Base-by-base conservation (phyloP, 2,113 vertebrate species). In the Pristiophorus japonicus region DNA sequence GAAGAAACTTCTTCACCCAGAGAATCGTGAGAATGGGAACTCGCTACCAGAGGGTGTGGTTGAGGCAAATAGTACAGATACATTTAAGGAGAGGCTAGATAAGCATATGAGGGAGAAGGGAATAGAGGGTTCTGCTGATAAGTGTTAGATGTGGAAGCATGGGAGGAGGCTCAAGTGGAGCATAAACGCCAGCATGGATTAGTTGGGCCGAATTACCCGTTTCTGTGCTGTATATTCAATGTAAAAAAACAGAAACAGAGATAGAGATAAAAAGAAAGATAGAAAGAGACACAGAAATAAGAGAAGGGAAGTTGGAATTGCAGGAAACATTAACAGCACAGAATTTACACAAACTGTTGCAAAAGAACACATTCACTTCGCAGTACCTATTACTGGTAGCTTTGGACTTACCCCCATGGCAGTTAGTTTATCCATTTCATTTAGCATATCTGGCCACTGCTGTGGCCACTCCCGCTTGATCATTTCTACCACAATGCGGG, bases 391-490 rank as follows among this genome's bases (percentile, higher is more conserved):
- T 34, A 34, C 24, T 88, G 51, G 11, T 34, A 14, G n/a, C 18
- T 92, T 92, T 92, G 66, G 2, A 96, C 98, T 96, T 97, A 99
- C 99, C 98, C 99, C 99, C 96, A 98, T 97, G 96, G 98, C 98
- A 47, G 98, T 98, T 94, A 99, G 98, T 0, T 97, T 96, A 95
- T 99, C 99, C 98, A 99, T 97, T 97, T 99, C 99, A 96, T 98
- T 98, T 0, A 99, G 97, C 99, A 99, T 99, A 87, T 99, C 98
- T 84, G 99, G 98, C 99, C 99, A 99, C 94, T 99, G 98, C 96
- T 99, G 99, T 45, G 99, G 99, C 99, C 99, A 99, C 95, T 99
- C 99, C 1, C 99, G 98, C 96, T 99, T 99, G 94, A 99, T 99
- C 99, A 99, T 99, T 97, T 99, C 99, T 47, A 99, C 99, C 34